Conservation (phyloP, 2,888 invertebrate genomes). For the Mechanitis mazaeus region DNA sequence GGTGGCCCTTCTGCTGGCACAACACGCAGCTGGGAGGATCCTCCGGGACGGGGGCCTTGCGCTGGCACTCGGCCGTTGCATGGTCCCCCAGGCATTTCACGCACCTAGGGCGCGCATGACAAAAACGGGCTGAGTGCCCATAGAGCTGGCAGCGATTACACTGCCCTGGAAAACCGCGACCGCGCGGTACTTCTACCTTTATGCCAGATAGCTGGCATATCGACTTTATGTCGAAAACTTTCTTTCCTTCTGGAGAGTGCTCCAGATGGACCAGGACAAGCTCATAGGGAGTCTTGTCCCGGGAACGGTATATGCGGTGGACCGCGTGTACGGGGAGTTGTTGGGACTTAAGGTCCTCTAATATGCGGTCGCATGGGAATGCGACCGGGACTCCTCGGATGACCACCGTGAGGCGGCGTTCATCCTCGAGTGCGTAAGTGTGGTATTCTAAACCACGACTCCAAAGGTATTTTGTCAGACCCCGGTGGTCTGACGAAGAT, state of each 20-base stretch:
- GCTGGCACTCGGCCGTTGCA: constrained; percentile 2
- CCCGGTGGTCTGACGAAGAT: neutral
- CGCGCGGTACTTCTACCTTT: neutral
- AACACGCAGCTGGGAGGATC: constrained; percentile 13
- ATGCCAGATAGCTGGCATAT: neutral
- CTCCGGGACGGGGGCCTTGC: neutral
- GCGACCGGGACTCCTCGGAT: constrained; percentile 2
- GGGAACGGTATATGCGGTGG: neutral
- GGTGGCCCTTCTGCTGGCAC: neutral
- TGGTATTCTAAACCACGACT: neutral
- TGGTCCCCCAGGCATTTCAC: constrained; percentile 6
- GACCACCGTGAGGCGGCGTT: constrained; percentile 1
- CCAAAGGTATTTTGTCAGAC: neutral
- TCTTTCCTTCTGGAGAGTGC: constrained; percentile 5
- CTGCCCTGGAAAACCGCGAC: neutral
- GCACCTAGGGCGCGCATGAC: neutral
- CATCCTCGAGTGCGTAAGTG: constrained; percentile 9
- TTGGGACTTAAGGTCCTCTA: neutral
- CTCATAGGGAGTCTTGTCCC: neutral
- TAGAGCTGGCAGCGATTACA: constrained; percentile 8
- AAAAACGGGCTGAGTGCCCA: neutral
- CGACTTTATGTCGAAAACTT: neutral
- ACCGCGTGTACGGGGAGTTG: neutral
- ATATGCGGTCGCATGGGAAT: neutral
- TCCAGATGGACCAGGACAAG: constrained; percentile 1